phyloP scores from a whole-genome alignment of 2,113 vertebrate species.

The Nycticorax nycticorax region DNA sequence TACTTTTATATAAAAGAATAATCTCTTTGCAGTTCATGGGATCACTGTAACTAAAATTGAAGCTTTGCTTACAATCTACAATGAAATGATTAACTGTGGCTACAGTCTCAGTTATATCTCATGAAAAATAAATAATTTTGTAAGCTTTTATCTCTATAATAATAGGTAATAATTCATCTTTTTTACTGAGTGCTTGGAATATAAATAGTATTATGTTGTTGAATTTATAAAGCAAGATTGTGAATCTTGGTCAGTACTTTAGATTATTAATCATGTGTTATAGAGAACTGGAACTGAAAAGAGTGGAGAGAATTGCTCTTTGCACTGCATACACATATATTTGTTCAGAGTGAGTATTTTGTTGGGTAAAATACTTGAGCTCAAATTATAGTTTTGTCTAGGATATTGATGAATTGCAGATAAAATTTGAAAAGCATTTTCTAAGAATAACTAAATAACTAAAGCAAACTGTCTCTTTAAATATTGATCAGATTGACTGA shows the following conservation, averaged over 20 bases:
- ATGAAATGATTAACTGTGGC: not conserved
- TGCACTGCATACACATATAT: not conserved
- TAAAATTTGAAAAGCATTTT: constrained; percentile 26
- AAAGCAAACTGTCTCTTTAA: constrained; percentile 18
- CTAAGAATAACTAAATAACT: not conserved
- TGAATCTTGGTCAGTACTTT: not conserved
- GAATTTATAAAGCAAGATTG: not conserved
- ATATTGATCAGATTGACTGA: constrained; percentile 28
- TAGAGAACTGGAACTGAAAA: not conserved
- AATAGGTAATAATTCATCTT: not conserved
- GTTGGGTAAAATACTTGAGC: not conserved
- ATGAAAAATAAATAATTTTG: not conserved
- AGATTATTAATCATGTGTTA: not conserved
- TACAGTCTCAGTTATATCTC: not conserved
- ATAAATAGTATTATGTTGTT: not conserved
- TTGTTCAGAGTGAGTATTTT: not conserved
- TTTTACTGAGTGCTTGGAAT: not conserved
- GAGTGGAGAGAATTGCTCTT: not conserved
- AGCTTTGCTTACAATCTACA: not conserved
- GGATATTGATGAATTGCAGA: constrained; percentile 2
- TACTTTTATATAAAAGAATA: not conserved
- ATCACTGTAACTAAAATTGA: not conserved
- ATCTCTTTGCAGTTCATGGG: not conserved
- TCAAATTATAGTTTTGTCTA: constrained; percentile 23
- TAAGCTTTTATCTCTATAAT: not conserved